Conservation (phyloP, 2,797 vertebrate genomes). For the Myotis pilosus region DNA sequence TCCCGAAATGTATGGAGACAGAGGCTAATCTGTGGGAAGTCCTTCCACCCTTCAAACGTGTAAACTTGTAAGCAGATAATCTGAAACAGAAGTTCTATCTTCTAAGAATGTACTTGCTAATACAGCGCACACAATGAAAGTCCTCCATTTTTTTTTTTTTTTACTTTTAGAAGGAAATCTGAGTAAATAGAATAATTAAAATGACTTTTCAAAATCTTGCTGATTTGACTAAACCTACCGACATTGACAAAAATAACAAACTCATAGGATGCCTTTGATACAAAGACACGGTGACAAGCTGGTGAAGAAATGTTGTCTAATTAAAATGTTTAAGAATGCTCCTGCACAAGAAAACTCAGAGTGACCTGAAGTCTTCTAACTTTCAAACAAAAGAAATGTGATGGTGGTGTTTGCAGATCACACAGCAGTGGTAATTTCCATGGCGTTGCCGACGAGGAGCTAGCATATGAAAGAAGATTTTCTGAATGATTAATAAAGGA, state of each 20-base stretch:
- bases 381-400: neutral
- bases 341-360: neutral
- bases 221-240: neutral
- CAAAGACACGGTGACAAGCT: neutral
- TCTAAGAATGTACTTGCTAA: neutral
- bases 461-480: neutral
- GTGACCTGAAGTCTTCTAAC: neutral
- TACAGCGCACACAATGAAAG: neutral
- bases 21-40: slow-evolving; percentile 44
- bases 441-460: neutral
- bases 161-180: neutral
- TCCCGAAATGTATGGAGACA: neutral
- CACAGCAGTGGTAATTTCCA: neutral
- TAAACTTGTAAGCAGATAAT: slow-evolving; percentile 36
- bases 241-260: neutral
- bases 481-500: neutral
- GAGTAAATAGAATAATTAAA: neutral
- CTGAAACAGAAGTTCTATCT: slow-evolving; percentile 27
- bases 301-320: neutral
- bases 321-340: neutral
- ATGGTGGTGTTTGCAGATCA: neutral
- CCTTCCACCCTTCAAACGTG: neutral
- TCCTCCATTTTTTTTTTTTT: neutral
- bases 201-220: neutral
- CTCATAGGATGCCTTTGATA: neutral